phyloP scores from a whole-genome alignment of 2,888 invertebrate genomes.

The Ethmia dodecea region DNA sequence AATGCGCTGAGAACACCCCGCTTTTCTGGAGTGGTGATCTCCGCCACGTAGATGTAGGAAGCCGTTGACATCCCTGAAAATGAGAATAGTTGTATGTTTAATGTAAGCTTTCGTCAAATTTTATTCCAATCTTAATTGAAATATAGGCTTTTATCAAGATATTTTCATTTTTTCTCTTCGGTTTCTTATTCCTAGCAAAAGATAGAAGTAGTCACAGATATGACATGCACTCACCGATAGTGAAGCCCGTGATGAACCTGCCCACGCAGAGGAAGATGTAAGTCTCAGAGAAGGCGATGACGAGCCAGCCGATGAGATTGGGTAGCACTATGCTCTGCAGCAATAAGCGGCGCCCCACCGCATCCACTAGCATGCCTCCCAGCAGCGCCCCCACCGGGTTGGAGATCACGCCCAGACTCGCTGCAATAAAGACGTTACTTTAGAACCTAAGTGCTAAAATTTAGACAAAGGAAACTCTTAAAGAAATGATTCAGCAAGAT shows the following conservation, averaged over 20 bases:
- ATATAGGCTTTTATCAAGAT: too few relatives aligned
- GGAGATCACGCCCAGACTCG: conserved; percentile 83
- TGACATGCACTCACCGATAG: conserved; percentile 75
- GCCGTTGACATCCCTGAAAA: conserved; percentile 82
- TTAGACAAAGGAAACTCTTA: too few relatives aligned
- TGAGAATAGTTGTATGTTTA: too few relatives aligned
- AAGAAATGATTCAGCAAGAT: too few relatives aligned
- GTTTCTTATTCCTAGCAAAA: too few relatives aligned
- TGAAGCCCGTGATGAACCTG: conserved; percentile 83
- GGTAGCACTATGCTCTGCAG: conserved; percentile 83
- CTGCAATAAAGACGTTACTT: too few relatives aligned
- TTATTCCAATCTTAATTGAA: too few relatives aligned
- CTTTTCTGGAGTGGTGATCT: conserved; percentile 82
- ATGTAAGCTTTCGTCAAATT: too few relatives aligned
- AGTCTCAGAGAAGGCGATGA: conserved; percentile 80
- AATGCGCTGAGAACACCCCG: conserved; percentile 83
- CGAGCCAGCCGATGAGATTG: conserved; percentile 82
- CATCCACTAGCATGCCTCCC: conserved; percentile 83
- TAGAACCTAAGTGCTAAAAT: too few relatives aligned
- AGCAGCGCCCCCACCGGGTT: conserved; percentile 84
- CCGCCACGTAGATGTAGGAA: conserved; percentile 82
- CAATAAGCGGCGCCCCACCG: conserved; percentile 79
- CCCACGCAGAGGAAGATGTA: conserved; percentile 81
- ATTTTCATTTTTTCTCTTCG: too few relatives aligned
- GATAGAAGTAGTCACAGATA: background rate